A percentile compares a stretch with the other conserved stretches of the same genome.
These are phyloP conservation scores for Megaustenia siamemsis DNA, from an alignment of 2,888 invertebrate species.

Conservation along the genomic window DNA sequence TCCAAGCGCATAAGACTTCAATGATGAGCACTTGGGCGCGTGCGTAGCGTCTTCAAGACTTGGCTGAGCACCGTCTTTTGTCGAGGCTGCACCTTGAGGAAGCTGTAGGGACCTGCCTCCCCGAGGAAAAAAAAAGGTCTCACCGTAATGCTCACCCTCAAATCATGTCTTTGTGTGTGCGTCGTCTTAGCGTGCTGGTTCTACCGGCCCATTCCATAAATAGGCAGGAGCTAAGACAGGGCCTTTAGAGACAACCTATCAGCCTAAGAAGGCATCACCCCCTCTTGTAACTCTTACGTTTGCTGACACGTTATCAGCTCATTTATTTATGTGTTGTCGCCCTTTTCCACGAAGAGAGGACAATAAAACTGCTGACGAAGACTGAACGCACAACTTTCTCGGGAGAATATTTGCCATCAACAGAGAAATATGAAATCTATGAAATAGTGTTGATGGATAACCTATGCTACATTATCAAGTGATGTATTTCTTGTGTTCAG, in stretches of 20 bases:
- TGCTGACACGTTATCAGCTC: too few relatives aligned
- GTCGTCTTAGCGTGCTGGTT: conserved; percentile 29
- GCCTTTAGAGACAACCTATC: conserved; percentile 10
- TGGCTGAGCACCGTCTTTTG: conserved; percentile 47
- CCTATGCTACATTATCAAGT: too few relatives aligned
- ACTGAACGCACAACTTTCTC: too few relatives aligned
- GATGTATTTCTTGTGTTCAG: too few relatives aligned
- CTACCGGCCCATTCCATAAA: conserved; percentile 37
- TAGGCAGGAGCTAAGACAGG: conserved; percentile 40
- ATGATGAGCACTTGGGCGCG: conserved; percentile 44
- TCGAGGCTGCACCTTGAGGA: conserved; percentile 45
- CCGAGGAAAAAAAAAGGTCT: conserved; percentile 20
- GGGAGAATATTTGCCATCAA: too few relatives aligned
- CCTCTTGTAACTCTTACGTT: background rate
- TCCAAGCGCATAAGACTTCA: conserved; percentile 34
- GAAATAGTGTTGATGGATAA: too few relatives aligned
- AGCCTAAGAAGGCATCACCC: background rate
- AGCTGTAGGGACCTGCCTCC: conserved; percentile 29
- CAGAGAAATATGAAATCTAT: too few relatives aligned
- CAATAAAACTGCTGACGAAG: too few relatives aligned
- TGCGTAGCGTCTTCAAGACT: conserved; percentile 44
- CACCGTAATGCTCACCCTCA: conserved; percentile 40
- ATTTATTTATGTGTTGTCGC: too few relatives aligned
- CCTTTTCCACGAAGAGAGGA: too few relatives aligned
- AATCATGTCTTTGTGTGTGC: conserved; percentile 38